phyloP scores from a whole-genome alignment of 2,797 vertebrate species.

The Acanthurus lineatus region DNA sequence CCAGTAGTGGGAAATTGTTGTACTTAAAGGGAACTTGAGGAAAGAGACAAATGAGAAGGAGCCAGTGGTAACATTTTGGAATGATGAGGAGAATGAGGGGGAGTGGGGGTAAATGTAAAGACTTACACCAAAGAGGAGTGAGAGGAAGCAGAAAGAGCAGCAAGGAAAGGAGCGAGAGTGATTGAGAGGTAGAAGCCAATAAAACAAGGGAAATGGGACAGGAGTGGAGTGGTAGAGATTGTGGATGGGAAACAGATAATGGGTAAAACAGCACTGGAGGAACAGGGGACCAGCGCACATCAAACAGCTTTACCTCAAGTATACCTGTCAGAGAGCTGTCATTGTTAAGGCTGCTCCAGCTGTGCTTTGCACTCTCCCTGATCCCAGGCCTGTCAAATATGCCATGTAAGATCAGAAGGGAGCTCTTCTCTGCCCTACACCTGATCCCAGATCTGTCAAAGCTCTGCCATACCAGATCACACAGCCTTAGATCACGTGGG shows the following conservation, averaged over 20 bases:
- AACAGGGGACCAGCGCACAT: constrained; percentile 65
- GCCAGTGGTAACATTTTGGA: constrained; percentile 62
- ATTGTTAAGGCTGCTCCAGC: constrained; percentile 76
- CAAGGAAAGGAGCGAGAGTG: constrained; percentile 7
- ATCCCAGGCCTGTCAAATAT: constrained; percentile 82
- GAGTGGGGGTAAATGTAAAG: constrained; percentile 57
- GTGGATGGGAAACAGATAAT: constrained; percentile 53
- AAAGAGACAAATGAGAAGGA: constrained; percentile 52
- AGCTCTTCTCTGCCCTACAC: constrained; percentile 72
- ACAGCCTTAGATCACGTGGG: constrained; percentile 54
- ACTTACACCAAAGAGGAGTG: constrained; percentile 21
- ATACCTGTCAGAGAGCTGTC: constrained; percentile 82
- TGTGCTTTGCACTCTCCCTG: constrained; percentile 81
- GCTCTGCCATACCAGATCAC: constrained; percentile 71
- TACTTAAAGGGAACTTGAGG: constrained; percentile 19
- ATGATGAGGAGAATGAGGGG: constrained; percentile 55
- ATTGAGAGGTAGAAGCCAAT: constrained; percentile 42
- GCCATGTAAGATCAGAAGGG: constrained; percentile 80
- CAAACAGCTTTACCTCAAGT: constrained; percentile 78
- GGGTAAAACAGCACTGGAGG: constrained; percentile 54
- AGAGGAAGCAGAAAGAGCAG: constrained; percentile 25
- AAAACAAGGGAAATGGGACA: constrained; percentile 44
- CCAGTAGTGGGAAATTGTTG: constrained; percentile 43
- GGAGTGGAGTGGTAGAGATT: constrained; percentile 19
- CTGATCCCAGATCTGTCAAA: constrained; percentile 84